Evolutionary conservation across 2,797 vertebrate species (phyloP).

Genomic region (Bradypodion ventrale): DNA sequence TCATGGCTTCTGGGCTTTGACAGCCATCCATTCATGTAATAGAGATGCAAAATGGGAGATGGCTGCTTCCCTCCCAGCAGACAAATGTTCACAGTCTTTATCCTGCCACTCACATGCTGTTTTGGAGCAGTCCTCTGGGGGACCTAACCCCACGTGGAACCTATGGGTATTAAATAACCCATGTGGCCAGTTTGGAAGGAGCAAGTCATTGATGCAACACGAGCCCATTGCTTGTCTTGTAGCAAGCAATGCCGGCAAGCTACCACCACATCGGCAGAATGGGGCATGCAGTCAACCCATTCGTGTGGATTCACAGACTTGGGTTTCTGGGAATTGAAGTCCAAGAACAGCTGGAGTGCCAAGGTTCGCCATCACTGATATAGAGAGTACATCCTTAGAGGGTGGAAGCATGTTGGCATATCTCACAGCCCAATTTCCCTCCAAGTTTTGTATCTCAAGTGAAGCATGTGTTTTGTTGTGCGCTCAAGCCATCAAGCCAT

Average conservation of each 20-base stretch:
- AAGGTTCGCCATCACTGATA: too few species aligned
- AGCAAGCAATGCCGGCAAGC: neutral
- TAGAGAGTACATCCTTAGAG: too few species aligned
- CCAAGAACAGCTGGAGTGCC: too few species aligned
- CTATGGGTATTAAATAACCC: neutral
- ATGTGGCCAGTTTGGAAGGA: neutral
- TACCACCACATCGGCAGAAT: neutral
- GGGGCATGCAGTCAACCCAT: neutral
- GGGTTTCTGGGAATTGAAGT: too few species aligned
- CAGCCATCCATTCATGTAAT: accelerated
- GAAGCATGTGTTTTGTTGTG: too few species aligned
- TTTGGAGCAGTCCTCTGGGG: neutral
- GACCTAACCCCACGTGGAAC: neutral
- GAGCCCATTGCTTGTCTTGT: neutral
- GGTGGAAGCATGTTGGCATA: too few species aligned
- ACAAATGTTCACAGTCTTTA: accelerated
- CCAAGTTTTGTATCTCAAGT: too few species aligned
- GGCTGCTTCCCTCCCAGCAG: accelerated
- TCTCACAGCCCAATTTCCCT: too few species aligned
- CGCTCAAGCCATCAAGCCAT: too few species aligned
- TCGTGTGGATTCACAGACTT: too few species aligned
- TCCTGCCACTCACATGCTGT: accelerated
- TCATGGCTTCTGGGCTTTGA: neutral
- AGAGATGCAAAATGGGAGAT: accelerated
- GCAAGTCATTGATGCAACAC: neutral